A percentile compares a stretch with the other conserved stretches of the same genome.
Conservation (phyloP, 2,888 invertebrate genomes). For the Dusona sp. region DNA sequence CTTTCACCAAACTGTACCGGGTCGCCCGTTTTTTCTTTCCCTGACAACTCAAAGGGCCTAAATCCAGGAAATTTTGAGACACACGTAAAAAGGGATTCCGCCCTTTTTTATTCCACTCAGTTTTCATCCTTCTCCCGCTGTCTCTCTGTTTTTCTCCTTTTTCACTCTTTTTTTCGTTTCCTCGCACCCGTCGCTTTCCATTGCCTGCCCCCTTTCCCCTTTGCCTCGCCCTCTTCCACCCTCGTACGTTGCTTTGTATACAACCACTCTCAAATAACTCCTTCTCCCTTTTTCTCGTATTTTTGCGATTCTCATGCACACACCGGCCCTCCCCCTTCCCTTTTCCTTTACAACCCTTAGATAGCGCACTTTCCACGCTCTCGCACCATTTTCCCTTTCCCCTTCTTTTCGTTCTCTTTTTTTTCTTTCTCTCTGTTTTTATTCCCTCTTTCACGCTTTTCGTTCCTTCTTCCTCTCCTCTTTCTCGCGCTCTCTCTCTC, state of each 20-base stretch:
- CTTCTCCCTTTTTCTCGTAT: constrained; percentile 67
- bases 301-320: constrained; percentile 14
- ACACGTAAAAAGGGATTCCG: constrained; percentile 1
- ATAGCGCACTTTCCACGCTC: constrained; percentile 60
- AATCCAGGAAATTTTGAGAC: neutral
- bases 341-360: constrained; percentile 60
- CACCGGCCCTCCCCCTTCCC: constrained; percentile 6
- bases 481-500: neutral
- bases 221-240: constrained; percentile 59
- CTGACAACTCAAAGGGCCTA: constrained; percentile 9
- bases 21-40: neutral
- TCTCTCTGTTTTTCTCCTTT: constrained; percentile 19
- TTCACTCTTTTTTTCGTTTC: constrained; percentile 46
- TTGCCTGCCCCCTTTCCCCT: constrained; percentile 66
- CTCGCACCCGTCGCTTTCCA: constrained; percentile 47
- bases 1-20: constrained; percentile 3
- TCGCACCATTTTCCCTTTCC: constrained; percentile 29
- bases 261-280: constrained; percentile 72
- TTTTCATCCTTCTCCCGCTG: constrained; percentile 35
- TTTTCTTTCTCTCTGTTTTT: neutral
- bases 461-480: constrained; percentile 10
- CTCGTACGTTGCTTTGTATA: constrained; percentile 73
- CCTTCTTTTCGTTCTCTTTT: neutral
- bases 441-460: constrained; percentile 12
- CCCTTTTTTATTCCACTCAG: constrained; percentile 38